Base-by-base conservation (phyloP, 2,113 vertebrate species). In the Grammomys dolichurus region DNA sequence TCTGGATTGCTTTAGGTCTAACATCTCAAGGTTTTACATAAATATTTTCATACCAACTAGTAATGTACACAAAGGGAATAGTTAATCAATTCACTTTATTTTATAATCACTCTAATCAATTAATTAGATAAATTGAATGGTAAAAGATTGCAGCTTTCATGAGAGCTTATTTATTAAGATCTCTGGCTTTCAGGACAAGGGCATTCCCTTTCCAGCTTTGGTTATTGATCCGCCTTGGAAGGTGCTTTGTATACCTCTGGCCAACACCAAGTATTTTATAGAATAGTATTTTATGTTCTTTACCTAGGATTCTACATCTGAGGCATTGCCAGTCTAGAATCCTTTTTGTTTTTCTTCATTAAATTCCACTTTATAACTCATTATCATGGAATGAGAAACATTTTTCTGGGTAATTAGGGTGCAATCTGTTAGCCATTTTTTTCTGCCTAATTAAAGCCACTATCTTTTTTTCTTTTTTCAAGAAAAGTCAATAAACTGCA, bases 361-460 rank as follows among this genome's bases (percentile, higher is more conserved):
- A 43, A 84, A 31, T 46, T 69, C n/a, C 1, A 40, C 82, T 95
- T 82, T 91, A 75, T 91, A 96, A 96, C 78, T 67, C 13, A 16
- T 60, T 94, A 80, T 94, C 87, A n/a, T 58, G 19, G 75, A 92
- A 80, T 46, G 46, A 70, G 75, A 90, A 94, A 93, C 69, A 56
- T 85, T 97, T 93, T 80, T 95, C 87, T 89, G 31, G 22, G 58
- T 93, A 91, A 93, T 93, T 78, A 85, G n/a, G 24, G 12, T 86
- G 1, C 69, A 81, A 36, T 97, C 84, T 77, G 65, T 93, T 94
- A 69, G 89, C 80, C 67, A 69, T 77, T 63, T 89, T 72, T 92
- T 89, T 28, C 56, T 73, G 60, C 67, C 89, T 91, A 69, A 91
- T 96, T 93, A 94, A 95, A 97, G 91, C 58, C 65, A 86, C 19